These are phyloP conservation scores for Synergus itoensis DNA, from an alignment of 2,888 invertebrate genomes.

Conservation along the genomic window DNA sequence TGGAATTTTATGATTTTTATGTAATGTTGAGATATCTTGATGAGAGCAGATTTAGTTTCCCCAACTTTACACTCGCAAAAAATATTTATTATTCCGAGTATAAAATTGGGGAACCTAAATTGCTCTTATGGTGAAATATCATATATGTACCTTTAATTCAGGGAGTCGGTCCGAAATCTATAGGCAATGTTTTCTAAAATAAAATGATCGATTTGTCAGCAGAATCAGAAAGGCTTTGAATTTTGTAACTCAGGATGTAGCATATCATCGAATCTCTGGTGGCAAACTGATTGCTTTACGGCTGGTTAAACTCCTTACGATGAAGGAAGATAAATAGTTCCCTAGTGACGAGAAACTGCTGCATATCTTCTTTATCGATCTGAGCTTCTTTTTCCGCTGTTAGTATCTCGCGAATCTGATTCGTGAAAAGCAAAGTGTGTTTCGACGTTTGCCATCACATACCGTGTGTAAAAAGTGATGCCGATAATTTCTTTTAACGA, in stretches of 20 bases:
- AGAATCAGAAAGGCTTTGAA: background rate
- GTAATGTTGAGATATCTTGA: no score
- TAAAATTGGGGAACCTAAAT: no score
- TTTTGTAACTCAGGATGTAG: conserved; percentile 15
- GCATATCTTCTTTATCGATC: conserved; percentile 34
- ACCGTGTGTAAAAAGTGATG: background rate
- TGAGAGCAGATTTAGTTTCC: no score
- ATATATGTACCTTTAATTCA: no score
- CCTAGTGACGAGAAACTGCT: conserved; percentile 4
- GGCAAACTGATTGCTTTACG: conserved; percentile 35
- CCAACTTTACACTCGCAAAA: no score
- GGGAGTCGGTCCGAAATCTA: background rate
- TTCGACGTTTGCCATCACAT: background rate
- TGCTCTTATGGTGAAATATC: no score
- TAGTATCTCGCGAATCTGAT: background rate
- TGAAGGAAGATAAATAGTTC: conserved; percentile 36
- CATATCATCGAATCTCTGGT: conserved; percentile 12
- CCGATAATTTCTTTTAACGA: background rate
- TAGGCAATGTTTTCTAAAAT: background rate
- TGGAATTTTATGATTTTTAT: no score
- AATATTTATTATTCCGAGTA: no score
- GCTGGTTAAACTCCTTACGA: conserved; percentile 17
- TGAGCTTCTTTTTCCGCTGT: background rate
- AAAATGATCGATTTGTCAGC: background rate
- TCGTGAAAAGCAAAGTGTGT: background rate